Evolutionary conservation across 2,797 vertebrate genomes (phyloP).

Genomic region (Diglossa cyanea): DNA sequence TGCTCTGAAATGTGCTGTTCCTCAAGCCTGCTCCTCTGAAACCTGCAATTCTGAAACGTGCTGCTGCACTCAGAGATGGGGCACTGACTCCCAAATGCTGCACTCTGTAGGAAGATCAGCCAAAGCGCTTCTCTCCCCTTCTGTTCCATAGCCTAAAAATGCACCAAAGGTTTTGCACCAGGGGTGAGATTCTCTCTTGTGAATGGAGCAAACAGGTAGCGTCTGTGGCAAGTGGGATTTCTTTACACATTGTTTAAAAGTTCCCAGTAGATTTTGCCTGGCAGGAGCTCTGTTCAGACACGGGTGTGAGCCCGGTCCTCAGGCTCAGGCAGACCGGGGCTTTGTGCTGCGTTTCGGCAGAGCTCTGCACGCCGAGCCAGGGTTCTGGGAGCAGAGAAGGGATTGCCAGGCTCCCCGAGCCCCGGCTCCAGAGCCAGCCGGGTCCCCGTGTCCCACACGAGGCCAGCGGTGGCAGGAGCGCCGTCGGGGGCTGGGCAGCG

Average conservation of each 20-base stretch:
- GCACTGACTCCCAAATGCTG: slow-evolving; percentile 2
- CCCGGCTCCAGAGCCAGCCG: accelerated
- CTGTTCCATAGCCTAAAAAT: neutral
- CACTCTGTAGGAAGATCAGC: neutral
- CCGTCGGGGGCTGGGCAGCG: accelerated
- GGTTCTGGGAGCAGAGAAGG: neutral
- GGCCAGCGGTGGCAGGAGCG: neutral
- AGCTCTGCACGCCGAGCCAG: neutral
- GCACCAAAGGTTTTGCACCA: neutral
- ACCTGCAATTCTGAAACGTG: neutral
- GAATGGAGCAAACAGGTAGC: accelerated
- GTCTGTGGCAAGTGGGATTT: neutral
- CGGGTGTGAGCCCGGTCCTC: accelerated
- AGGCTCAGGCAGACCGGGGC: accelerated
- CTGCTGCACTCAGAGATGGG: neutral
- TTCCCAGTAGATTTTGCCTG: neutral
- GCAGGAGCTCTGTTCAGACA: neutral
- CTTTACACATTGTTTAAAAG: accelerated
- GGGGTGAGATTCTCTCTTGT: neutral
- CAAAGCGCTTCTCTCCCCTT: neutral
- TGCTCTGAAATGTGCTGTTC: neutral
- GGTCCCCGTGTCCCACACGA: neutral
- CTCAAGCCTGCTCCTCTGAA: neutral
- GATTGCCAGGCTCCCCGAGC: neutral
- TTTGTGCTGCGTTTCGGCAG: neutral